These are phyloP conservation scores for Capitulum mitella DNA, from an alignment of 2,888 invertebrate genomes.

Conservation along the genomic window DNA sequence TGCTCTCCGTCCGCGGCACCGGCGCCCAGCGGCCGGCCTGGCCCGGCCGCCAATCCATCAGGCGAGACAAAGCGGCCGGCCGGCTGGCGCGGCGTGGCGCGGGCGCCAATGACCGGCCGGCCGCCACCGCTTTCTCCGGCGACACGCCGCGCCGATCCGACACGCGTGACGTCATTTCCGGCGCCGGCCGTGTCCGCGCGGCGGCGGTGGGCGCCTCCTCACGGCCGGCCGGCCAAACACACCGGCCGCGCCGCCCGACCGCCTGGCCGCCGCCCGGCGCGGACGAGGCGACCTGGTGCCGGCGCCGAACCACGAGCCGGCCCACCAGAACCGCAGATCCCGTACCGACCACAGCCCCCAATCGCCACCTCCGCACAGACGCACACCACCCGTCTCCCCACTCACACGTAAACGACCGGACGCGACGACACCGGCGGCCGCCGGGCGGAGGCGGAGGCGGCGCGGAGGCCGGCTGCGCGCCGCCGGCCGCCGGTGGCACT, in stretches of 20 bases:
- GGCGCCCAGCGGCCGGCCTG: background rate
- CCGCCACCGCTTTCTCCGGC: background rate
- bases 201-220: background rate
- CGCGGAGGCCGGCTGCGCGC: background rate
- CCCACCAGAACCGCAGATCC: too few species aligned
- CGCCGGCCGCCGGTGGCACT: background rate
- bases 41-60: background rate
- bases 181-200: background rate
- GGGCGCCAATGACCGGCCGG: background rate
- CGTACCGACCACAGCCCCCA: too few species aligned
- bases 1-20: background rate
- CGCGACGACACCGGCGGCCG: too few species aligned
- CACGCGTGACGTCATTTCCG: conserved; percentile 15
- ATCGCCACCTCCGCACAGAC: too few species aligned
- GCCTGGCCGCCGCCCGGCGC: background rate
- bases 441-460: too few species aligned
- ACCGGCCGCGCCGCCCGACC: background rate
- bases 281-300: background rate
- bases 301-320: background rate
- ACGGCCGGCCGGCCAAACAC: background rate
- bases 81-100: background rate
- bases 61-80: background rate
- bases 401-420: too few species aligned
- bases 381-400: too few species aligned
- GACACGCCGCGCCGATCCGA: background rate